Base-by-base conservation (phyloP, 2,797 vertebrate species). In the Balearica regulorum region DNA sequence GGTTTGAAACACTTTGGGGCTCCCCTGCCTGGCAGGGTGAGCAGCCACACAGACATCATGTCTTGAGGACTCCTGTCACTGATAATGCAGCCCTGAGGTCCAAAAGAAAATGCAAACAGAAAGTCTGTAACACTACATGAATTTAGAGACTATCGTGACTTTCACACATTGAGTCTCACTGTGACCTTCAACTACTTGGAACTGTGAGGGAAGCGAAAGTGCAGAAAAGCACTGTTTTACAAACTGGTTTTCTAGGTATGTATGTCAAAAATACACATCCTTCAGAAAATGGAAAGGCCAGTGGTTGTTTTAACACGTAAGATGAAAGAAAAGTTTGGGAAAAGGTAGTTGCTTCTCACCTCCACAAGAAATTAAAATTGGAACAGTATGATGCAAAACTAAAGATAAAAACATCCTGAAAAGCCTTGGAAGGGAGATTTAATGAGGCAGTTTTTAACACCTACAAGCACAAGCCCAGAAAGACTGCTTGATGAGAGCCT, bases 61-160 rank as follows among this genome's bases (percentile, higher is more conserved):
- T 39, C 78, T 43, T 33, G 21, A 76, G 69, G 33, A 37, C 11
- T 18, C 78, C 28, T 35, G 5, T 20, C 35, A 22, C 44, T 21
- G 58, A 15, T 41, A 5, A 33, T 1, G 33, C 3, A 28, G 12
- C 35, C 1, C 0, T 14, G 10, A 68, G 24, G 14, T 49, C 41
- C 70, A 16, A 92, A 89, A n/a, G 22, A 21, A 76, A 75, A 26
- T 1, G 4, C 16, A 72, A 73, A 66, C 5, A 66, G 61, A 37
- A 85, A 29, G 17, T 60, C 60, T 8, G 53, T 28, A 43, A 51
- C 18, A 10, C 22, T 19, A 10, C 1, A 5, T 53, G 28, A 73
- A 78, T 39, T 72, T 29, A 54, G 43, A 61, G 39, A 22, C 33
- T 44, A 3, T 1, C 0, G 2, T 1, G 17, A 31, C 35, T 81